Base-by-base conservation (phyloP, 2,888 invertebrate species). In the Girardia tigrina region DNA sequence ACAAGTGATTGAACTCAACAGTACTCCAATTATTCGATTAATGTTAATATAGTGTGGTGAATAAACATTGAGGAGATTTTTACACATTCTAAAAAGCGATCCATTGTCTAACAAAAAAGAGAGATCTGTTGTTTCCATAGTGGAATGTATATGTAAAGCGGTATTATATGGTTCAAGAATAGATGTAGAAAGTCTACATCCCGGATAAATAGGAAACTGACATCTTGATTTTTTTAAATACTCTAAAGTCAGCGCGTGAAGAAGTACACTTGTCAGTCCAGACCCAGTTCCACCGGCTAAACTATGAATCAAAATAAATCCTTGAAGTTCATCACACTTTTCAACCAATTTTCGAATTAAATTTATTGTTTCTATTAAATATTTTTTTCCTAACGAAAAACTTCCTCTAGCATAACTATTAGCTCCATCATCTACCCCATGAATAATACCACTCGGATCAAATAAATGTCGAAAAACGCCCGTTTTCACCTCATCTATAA, bases 71-170 rank as follows among this genome's bases (percentile, higher is more conserved):
- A 75, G 73, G 0, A 36, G n/a, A 23, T 75, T 29, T 28, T 28
- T 14, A 75, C 75, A 75, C n/a, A 75, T 75, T 23, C 28, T 14
- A 42, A 76, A 75, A 27, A 75, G 36, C 14, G 75, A 29, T 23
- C 75, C 80, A 75, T 79, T 79, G 56, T 79, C 79, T 16, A 76
- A 69, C 71, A 78, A 72, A 76, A 78, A 76, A 20, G 92, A 91
- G 85, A 92, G 92, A 87, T 93, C 92, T 0, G 91, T 91, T 85
- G 92, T 92, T 85, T 92, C 92, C 26, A 78, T 29, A 23, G 77
- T 77, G 2, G 72, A 73, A n/a, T 78, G 78, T 20, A 77, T 76
- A 14, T 75, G 74, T 74, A 78, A 72, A 23, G 77, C 73, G 12
- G 78, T 75, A 42, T 78, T 78, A 26, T 78, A 78, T 16, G 78